Percentiles rank a stretch among this genome's conserved stretches.
Evolutionary conservation across 2,113 vertebrate genomes (phyloP).

Genomic region (Pholis gunnellus): DNA sequence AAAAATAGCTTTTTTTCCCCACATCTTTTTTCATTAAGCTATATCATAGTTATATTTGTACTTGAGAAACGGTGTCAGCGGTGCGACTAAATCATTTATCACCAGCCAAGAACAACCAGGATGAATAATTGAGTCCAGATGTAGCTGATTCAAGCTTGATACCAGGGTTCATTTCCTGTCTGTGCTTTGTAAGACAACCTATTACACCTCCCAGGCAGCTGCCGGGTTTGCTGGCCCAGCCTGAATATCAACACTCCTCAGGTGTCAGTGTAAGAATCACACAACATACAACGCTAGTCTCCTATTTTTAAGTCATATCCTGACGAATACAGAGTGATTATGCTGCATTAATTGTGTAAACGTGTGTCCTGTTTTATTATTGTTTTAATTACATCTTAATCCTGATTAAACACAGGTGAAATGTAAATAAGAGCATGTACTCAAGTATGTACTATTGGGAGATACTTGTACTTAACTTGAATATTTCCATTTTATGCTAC

Average conservation of each 20-base stretch:
- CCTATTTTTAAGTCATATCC: constrained; percentile 18
- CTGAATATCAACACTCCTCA: constrained; percentile 93
- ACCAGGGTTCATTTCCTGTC: constrained; percentile 99
- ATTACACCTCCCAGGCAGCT: constrained; percentile 96
- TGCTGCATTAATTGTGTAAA: neutral
- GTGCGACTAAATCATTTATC: constrained; percentile 98
- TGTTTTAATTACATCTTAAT: neutral
- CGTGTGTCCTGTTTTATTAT: neutral
- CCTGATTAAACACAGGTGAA: neutral
- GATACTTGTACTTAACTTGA: neutral
- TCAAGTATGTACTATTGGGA: neutral
- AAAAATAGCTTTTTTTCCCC: constrained; percentile 2
- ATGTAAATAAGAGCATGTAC: neutral
- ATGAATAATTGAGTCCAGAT: constrained; percentile 96
- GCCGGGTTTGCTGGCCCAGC: constrained; percentile 84
- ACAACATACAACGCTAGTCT: constrained; percentile 40
- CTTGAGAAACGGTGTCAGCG: constrained; percentile 89
- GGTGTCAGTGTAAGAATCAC: constrained; percentile 75
- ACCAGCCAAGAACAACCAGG: constrained; percentile 90
- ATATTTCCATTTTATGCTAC: neutral
- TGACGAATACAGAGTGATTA: neutral
- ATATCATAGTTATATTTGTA: constrained; percentile 74
- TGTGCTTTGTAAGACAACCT: constrained; percentile 96
- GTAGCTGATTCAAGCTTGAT: constrained; percentile 94
- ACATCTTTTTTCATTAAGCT: constrained; percentile 24